Evolutionary conservation across 2,797 vertebrate genomes (phyloP), one percentile per base, ranked within the genome.

Genomic region (Pipistrellus pygmaeus): DNA sequence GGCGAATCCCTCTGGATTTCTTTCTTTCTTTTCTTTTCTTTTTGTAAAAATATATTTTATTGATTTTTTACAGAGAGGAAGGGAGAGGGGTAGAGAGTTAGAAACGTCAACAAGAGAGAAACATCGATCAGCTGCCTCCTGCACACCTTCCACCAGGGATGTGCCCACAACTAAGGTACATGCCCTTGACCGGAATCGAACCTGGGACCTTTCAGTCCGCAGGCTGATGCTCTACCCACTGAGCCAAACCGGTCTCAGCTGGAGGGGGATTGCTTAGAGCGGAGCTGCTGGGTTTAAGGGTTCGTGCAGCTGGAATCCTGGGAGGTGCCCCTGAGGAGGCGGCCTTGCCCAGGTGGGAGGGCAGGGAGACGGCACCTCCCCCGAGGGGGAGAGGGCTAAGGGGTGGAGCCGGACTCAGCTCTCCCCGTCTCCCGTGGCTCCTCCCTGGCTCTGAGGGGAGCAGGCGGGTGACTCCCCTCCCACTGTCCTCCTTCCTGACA

Each of bases 381-480:
- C 0, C 0, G 5, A 60, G 4, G 4, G 14, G 32, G 21, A 25
- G 53, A 57, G 15, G 32, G 25, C 60, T 20, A 1, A 15, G 68
- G 38, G 66, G 6, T 0, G 2, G 13, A 60, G 5, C 17, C 25
- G 4, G 66, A 44, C 4, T 4, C 23, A 3, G 14, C 25, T 32
- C 76, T 51, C 62, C 68, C 3, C 0, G 32, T 11, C 69, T 76
- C 46, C 9, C 3, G 25, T 1, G 17, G 18, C 27, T 25, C 38
- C 57, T 71, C 21, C 35, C 57, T 3, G 60, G 27, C 71, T 91
- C 41, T 25, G 41, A 44, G n/a, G 62, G 66, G 14, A 62, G 14
- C 25, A n/a, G 21, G 38, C 0, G 3, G 18, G 25, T 27, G 55
- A 85, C 48, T 25, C 17, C 2, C 12, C 27, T 15, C 1, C 21